Base-by-base conservation (phyloP, 2,113 vertebrate genomes). In the Collichthys lucidus region DNA sequence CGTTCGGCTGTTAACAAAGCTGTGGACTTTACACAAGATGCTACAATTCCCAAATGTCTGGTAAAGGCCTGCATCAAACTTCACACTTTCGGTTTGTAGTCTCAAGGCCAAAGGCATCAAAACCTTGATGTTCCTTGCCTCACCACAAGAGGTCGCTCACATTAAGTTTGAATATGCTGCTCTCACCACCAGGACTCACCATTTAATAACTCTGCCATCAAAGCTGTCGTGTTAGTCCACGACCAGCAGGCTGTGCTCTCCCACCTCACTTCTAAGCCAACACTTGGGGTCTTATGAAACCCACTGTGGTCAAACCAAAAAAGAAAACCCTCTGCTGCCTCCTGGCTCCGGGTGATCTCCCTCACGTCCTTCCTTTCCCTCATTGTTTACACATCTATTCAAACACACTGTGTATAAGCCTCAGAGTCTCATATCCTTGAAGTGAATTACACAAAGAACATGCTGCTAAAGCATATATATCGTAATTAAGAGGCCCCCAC, bases 401-500 rank as follows among this genome's bases (percentile, higher is more conserved):
- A 82, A 72, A 85, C 73, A 62, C 6, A 46, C 62, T 64, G n/a
- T 46, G 68, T 20, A 56, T 59, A 83, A 80, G 59, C 68, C 62
- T 73, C n/a, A 2, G 70, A 2, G 70, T 62, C 79, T 80, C 57
- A 72, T 49, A 79, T 88, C 69, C 61, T 79, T 59, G 61, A 88
- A 29, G 47, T 64, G 70, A 88, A 40, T 88, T 68, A 88, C 55
- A 82, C 20, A 16, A 12, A 55, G 60, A 40, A 19, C 26, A 55
- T 59, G 47, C 57, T 62, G 65, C 73, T 80, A 29, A 85, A 80
- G 74, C 61, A 68, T 57, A 76, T 68, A 68, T 68, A 65, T 72
- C 44, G 26, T 75, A 81, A 83, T 86, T 74, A 86, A 29, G 80
- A 79, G 89, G 74, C 79, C 16, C 35, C 78, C 55, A n/a, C 56